Conservation (phyloP, 1,140 invertebrate species). For the Solenopsis fugax region DNA sequence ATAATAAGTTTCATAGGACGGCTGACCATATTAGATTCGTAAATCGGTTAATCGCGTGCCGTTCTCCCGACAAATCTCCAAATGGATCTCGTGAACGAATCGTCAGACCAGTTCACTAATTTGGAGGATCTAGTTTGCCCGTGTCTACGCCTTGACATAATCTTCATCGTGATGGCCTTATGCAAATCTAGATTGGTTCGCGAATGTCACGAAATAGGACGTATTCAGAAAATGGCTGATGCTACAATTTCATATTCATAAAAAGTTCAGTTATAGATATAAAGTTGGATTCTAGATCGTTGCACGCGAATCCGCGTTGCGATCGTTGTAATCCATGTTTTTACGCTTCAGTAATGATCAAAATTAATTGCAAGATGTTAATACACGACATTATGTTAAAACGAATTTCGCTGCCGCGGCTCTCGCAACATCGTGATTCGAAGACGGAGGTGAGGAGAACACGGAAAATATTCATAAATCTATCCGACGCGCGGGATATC, state of each 20-base stretch:
- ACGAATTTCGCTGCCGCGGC: slow-evolving; percentile 42
- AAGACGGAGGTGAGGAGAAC: slow-evolving; percentile 43
- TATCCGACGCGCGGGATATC: slow-evolving; percentile 71
- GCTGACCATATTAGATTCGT: background rate
- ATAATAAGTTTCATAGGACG: background rate
- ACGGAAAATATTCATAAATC: slow-evolving; percentile 74
- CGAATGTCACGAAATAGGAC: background rate
- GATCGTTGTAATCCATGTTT: background rate
- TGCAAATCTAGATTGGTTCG: slow-evolving; percentile 26
- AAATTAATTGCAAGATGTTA: slow-evolving; percentile 53
- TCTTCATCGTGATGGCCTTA: slow-evolving; percentile 25
- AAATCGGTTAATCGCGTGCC: slow-evolving; percentile 14
- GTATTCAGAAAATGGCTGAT: background rate
- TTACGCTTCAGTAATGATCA: background rate
- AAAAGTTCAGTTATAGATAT: slow-evolving; percentile 3
- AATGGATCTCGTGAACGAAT: slow-evolving; percentile 9
- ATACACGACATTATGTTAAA: slow-evolving; percentile 26
- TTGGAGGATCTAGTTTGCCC: slow-evolving; percentile 23
- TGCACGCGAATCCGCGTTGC: background rate
- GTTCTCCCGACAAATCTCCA: background rate
- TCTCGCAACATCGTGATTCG: slow-evolving; percentile 32
- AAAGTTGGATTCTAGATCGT: background rate
- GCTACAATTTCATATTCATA: background rate
- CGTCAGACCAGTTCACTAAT: background rate
- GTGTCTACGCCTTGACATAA: slow-evolving; percentile 21